Base-by-base conservation (phyloP, 2,888 invertebrate genomes). In the Nymphalis c-album region DNA sequence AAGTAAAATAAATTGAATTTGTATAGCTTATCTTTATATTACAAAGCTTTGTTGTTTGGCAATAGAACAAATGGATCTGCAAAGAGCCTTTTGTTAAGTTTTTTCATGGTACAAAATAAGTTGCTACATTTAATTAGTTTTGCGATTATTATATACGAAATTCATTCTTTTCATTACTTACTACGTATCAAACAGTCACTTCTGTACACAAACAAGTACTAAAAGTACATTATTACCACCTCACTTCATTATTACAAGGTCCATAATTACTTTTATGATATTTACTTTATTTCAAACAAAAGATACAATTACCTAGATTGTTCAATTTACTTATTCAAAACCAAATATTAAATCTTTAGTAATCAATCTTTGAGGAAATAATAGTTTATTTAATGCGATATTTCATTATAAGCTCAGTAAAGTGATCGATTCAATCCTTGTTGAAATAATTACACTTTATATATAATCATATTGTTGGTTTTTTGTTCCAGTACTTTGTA, bases 371-470 rank as follows among this genome's bases (percentile, higher is more conserved):
- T 57, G 18, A 57, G 40, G 17, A 17, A n/a, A 55, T 17, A 31
- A n/a, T 55, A 18, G 13, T 57, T 40, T 57, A 57, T 57, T 40
- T 40, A 57, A 18, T 57, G 13, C 10, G 10, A 40, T 18, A 31
- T 17, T n/a, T n/a, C 8, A 55, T 55, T 31, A 40, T 31, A 40
- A 57, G 18, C 31, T 7, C n/a, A 10, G 47, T 47, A 22, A 47
- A 58, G 18, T 18, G 40, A 18, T 58, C 58, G n/a, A 60, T 60
- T 60, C 26, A 60, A n/a, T 60, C 22, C 46, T 47, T 26, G 7
- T 46, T 60, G 26, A 10, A 47, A 47, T 60, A 60, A 57, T 59
- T 22, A 59, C 6, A 46, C 22, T 16, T 46, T 45, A 7, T 51
- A 16, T 16, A 51, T 16, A 55, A 55, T 31, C n/a, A 16, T 55